Conservation (phyloP, 37 sponge, comb jelly and placozoan genomes). For the Halisarca cf. caerulea region DNA sequence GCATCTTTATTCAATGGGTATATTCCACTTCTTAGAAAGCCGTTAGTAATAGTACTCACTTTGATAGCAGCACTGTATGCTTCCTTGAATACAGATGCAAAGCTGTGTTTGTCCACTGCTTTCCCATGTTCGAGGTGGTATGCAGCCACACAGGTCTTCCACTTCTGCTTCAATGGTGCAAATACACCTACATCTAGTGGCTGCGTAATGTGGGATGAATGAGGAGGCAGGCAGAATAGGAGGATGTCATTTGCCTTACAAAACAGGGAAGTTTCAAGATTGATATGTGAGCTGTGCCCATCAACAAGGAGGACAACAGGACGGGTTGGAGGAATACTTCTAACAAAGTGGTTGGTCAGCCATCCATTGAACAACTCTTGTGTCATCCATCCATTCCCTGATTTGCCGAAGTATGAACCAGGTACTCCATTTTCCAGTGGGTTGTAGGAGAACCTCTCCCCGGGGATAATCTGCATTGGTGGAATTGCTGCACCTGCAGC, state of each 20-base stretch:
- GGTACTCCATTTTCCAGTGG: conserved; percentile 35
- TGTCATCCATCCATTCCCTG: conserved; percentile 46
- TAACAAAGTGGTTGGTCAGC: conserved; percentile 34
- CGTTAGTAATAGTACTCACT: neutral
- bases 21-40: neutral
- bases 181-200: conserved; percentile 2
- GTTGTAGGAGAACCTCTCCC: conserved; percentile 35
- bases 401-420: conserved; percentile 50
- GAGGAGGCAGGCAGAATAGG: conserved; percentile 32
- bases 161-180: neutral
- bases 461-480: conserved; percentile 59
- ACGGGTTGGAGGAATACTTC: conserved; percentile 20
- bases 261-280: conserved; percentile 22
- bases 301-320: conserved; percentile 3
- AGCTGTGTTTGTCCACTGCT: neutral
- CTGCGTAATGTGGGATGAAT: conserved; percentile 15
- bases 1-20: neutral
- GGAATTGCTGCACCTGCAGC: conserved; percentile 26
- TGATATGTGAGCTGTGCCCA: conserved; percentile 21
- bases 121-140: neutral
- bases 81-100: neutral
- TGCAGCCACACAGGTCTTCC: neutral
- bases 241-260: conserved; percentile 31
- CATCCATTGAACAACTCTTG: conserved; percentile 54
- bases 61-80: neutral